A percentile compares a stretch with the other conserved stretches of the same genome.
These are phyloP conservation scores for Pipra filicauda DNA, from an alignment of 2,113 vertebrate genomes.

Conservation along the genomic window DNA sequence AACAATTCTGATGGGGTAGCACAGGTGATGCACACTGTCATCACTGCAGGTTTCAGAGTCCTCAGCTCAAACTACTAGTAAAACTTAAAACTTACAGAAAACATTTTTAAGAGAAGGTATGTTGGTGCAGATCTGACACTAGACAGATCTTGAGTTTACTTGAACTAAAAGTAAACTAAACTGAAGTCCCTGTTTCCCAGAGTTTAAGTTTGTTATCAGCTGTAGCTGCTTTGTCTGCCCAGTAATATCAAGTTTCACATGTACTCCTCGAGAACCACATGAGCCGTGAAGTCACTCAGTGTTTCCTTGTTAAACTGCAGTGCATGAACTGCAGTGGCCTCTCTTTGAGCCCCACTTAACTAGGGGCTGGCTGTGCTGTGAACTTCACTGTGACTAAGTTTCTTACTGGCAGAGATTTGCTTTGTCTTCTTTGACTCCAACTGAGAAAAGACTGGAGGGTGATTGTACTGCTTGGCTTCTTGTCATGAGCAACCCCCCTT, in stretches of 20 bases:
- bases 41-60: not conserved
- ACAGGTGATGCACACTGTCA: not conserved
- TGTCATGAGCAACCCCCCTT: not conserved
- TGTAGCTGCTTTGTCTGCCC: not conserved
- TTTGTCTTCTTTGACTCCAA: slow-evolving; percentile 39
- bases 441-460: not conserved
- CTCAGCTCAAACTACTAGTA: not conserved
- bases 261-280: not conserved
- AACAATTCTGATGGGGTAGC: not conserved
- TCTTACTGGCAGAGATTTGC: slow-evolving; percentile 1
- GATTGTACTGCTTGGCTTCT: slow-evolving; percentile 31
- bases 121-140: not conserved
- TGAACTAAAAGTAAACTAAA: not conserved
- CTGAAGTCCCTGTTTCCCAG: not conserved
- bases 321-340: slow-evolving; percentile 41
- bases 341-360: slow-evolving; percentile 34
- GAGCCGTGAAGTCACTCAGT: not conserved
- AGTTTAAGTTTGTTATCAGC: not conserved
- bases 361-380: slow-evolving; percentile 12
- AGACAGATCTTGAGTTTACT: too few relatives aligned
- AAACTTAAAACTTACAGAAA: not conserved
- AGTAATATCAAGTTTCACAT: not conserved
- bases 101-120: not conserved
- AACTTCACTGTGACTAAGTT: slow-evolving; percentile 25
- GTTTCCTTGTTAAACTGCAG: not conserved